Base-by-base conservation (phyloP, 2,888 invertebrate species). In the Campoletis raptor region DNA sequence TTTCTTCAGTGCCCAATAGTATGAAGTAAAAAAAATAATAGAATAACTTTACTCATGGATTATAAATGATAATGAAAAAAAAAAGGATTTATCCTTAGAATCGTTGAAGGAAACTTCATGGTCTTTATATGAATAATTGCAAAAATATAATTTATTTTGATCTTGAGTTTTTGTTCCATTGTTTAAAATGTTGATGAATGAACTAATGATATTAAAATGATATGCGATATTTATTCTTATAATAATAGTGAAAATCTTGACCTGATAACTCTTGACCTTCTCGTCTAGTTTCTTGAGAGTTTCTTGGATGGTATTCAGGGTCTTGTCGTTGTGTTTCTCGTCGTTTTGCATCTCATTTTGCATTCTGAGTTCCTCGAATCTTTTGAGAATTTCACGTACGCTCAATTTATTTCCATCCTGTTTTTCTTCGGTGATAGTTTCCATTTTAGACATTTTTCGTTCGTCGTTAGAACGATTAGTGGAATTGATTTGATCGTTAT, bases 341-440 rank as follows among this genome's bases (percentile, higher is more conserved):
- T 93, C 93, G 74, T 74, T 85, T 54, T 88, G 89, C 64, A 85
- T 85, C 73, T 87, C 91, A 85, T 88, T 91, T 81, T 89, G 91
- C 76, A 92, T 92, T 77, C 94, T 96, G 89, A 97, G 95, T 92
- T 96, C 96, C 94, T 97, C 98, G 94, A 98, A 98, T 88, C 97
- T 95, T 80, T 97, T 97, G 90, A 97, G 95, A 90, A 98, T 97
- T 93, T 97, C 97, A 93, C 97, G 97, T 88, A 97, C 97, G 88
- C 97, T 97, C 91, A 97, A 96, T 95, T 98, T 97, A n/a, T 96
- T 96, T 0, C 92, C 93, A 93, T 97, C 97, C n/a, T 89, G 88
- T 52, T 96, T 96, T 92, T 97, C 97, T 94, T 97, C 97, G 84
- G 97, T 96, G 88, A 97, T 97, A 74, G 97, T 97, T 94, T 97